Conservation (phyloP, 2,888 invertebrate genomes). For the Sphaeridia pumilis region DNA sequence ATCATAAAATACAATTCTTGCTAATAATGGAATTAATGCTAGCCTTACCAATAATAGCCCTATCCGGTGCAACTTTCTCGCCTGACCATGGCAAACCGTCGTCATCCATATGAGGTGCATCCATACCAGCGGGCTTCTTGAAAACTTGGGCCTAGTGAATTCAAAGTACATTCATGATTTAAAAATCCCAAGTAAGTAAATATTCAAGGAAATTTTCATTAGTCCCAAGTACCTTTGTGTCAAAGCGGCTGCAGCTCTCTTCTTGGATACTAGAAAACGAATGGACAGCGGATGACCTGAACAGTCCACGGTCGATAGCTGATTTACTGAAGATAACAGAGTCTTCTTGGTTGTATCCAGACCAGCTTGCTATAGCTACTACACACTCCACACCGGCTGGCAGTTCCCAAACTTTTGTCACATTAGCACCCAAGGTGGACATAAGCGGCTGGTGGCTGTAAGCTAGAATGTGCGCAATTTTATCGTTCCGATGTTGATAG, state of each 20-base stretch:
- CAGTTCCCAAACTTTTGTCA: conserved; percentile 41
- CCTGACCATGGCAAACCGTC: conserved; percentile 5
- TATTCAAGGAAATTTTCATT: too few relatives aligned
- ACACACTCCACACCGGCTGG: conserved; percentile 47
- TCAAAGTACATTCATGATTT: neutral
- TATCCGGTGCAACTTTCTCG: neutral
- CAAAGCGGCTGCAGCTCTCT: neutral
- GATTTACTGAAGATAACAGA: conserved; percentile 50
- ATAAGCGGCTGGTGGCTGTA: conserved; percentile 53
- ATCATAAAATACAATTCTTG: neutral
- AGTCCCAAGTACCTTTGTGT: neutral
- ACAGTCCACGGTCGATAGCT: conserved; percentile 49
- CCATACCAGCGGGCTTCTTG: neutral
- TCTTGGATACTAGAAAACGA: conserved; percentile 14
- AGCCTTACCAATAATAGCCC: conserved; percentile 2
- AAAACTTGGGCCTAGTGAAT: neutral
- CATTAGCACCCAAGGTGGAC: conserved; percentile 50
- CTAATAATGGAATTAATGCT: neutral
- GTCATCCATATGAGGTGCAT: conserved; percentile 1
- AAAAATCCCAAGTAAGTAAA: neutral
- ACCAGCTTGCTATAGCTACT: conserved; percentile 50
- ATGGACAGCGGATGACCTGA: conserved; percentile 39
- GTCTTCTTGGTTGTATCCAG: conserved; percentile 54
- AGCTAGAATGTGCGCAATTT: conserved; percentile 49
- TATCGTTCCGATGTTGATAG: conserved; percentile 51